These are phyloP conservation scores for Fistularia tabacaria DNA, from an alignment of 2,797 vertebrate genomes.

Conservation along the genomic window DNA sequence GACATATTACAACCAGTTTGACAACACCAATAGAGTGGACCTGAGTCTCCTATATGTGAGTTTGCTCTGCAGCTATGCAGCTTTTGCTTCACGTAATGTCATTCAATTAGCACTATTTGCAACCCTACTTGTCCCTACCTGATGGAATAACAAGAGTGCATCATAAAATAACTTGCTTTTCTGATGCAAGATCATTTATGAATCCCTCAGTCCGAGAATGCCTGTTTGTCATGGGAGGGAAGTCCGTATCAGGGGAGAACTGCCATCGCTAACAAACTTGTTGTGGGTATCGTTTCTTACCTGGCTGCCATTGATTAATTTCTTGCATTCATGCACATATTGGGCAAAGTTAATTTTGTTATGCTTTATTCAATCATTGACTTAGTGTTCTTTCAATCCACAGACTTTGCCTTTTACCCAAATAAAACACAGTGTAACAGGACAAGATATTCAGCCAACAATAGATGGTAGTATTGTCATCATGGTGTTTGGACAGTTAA, in stretches of 20 bases:
- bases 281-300: slow-evolving; percentile 48
- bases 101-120: too few relatives aligned
- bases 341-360: too few relatives aligned
- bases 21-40: slow-evolving; percentile 62
- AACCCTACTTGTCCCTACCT: too few relatives aligned
- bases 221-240: slow-evolving; percentile 82
- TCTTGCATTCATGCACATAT: too few relatives aligned
- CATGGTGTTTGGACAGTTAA: slow-evolving; percentile 77
- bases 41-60: slow-evolving; percentile 73
- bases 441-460: slow-evolving; percentile 75
- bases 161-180: neutral
- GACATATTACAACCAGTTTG: slow-evolving; percentile 76
- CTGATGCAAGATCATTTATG: slow-evolving; percentile 3
- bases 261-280: slow-evolving; percentile 69
- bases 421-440: slow-evolving; percentile 75
- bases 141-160: too few relatives aligned
- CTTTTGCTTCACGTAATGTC: neutral
- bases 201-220: slow-evolving; percentile 59
- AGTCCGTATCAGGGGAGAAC: slow-evolving; percentile 71
- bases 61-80: slow-evolving; percentile 1
- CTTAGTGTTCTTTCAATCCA: slow-evolving; percentile 9
- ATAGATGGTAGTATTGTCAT: slow-evolving; percentile 73
- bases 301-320: neutral
- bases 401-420: slow-evolving; percentile 75
- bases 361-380: too few relatives aligned